Percentiles rank a stretch among this genome's conserved stretches.
These are phyloP conservation scores for Spea multiplicata DNA, from an alignment of 2,113 vertebrate genomes.

Conservation along the genomic window DNA sequence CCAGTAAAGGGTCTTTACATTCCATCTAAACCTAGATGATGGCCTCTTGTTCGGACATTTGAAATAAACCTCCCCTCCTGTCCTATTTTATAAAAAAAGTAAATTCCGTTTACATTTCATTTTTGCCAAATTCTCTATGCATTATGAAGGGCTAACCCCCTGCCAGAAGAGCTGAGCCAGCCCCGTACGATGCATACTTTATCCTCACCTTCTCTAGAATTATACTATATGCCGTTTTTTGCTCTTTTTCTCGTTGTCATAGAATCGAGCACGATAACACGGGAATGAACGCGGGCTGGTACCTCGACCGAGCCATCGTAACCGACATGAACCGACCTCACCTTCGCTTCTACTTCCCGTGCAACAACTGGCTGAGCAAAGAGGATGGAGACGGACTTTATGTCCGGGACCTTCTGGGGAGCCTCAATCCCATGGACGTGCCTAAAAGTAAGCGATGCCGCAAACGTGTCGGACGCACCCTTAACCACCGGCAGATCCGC, in stretches of 20 bases:
- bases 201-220: neutral
- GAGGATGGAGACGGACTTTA: slow-evolving; percentile 88
- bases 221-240: neutral
- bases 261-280: slow-evolving; percentile 98
- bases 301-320: slow-evolving; percentile 85
- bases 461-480: too few relatives aligned
- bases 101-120: too few relatives aligned
- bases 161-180: too few relatives aligned
- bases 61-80: too few relatives aligned
- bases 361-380: slow-evolving; percentile 93
- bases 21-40: too few relatives aligned
- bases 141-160: too few relatives aligned
- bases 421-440: slow-evolving; percentile 89
- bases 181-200: neutral
- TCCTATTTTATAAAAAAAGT: too few relatives aligned
- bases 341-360: slow-evolving; percentile 89
- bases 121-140: too few relatives aligned
- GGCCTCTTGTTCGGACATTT: too few relatives aligned
- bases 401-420: slow-evolving; percentile 86
- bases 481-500: too few relatives aligned
- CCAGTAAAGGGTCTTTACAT: too few relatives aligned
- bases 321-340: slow-evolving; percentile 94
- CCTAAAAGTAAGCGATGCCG: slow-evolving; percentile 78
- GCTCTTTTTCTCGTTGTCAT: slow-evolving; percentile 28
- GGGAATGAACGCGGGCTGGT: slow-evolving; percentile 89